Conservation (phyloP, 2,797 vertebrate species). For the Manis crassicaudata region DNA sequence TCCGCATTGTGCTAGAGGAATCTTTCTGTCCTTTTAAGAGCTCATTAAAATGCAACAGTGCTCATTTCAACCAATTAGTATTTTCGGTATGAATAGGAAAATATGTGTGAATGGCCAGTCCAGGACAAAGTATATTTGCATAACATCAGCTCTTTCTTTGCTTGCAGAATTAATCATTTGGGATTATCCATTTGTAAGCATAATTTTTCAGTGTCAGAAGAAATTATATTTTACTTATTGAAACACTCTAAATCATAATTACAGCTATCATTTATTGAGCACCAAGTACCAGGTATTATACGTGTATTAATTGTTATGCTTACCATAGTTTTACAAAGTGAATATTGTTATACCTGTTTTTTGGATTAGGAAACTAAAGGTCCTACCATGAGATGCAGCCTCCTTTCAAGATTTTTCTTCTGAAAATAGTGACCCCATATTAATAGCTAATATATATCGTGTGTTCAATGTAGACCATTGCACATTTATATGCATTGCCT, state of each 20-base stretch:
- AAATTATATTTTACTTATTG: constrained; percentile 59
- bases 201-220: constrained; percentile 66
- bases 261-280: constrained; percentile 52
- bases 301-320: not conserved
- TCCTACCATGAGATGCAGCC: not conserved
- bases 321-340: not conserved
- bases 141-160: constrained; percentile 64
- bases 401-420: constrained; percentile 16
- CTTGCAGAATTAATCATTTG: constrained; percentile 70
- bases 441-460: not conserved
- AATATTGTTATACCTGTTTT: not conserved
- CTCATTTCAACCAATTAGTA: constrained; percentile 83
- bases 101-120: constrained; percentile 72
- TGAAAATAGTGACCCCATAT: not conserved
- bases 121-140: constrained; percentile 64
- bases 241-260: constrained; percentile 59
- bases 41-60: constrained; percentile 81
- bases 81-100: constrained; percentile 78
- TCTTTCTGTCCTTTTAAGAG: constrained; percentile 77
- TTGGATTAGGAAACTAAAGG: not conserved
- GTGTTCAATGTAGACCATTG: not conserved
- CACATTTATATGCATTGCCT: not conserved
- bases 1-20: constrained; percentile 69
- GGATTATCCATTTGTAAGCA: constrained; percentile 68
- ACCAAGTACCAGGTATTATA: constrained; percentile 9